A percentile compares a stretch with the other conserved stretches of the same genome.
phyloP scores from a whole-genome alignment of 2,113 vertebrate species.

The Caloenas nicobarica region DNA sequence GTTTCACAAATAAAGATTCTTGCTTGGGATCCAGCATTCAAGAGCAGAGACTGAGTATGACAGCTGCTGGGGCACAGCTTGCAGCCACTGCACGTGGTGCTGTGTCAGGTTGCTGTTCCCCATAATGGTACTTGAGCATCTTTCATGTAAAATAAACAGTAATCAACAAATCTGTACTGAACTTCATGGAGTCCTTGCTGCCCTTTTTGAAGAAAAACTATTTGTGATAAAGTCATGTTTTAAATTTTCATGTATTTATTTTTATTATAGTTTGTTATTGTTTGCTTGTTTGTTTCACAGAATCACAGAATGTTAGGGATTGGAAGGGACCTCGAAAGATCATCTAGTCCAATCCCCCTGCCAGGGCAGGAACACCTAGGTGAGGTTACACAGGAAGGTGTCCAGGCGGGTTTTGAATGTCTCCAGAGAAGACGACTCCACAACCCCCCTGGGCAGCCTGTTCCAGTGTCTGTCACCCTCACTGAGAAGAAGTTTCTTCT shows the following conservation, averaged over 20 bases:
- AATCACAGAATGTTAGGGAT: too few species aligned
- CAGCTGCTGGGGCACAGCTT: not conserved
- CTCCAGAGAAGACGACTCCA: too few species aligned
- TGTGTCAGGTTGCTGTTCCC: not conserved
- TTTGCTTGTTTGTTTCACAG: too few species aligned
- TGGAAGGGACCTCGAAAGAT: too few species aligned
- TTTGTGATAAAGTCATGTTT: not conserved
- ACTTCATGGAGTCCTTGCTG: not conserved
- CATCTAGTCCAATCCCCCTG: too few species aligned
- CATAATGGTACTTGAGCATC: not conserved
- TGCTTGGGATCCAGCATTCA: not conserved
- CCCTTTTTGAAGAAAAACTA: not conserved
- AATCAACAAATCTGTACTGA: not conserved
- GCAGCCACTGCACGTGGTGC: accelerated
- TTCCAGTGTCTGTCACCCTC: too few species aligned
- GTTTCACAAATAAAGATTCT: not conserved
- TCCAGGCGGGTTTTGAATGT: too few species aligned
- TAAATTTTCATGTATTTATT: not conserved
- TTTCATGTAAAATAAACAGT: not conserved
- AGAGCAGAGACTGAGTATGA: not conserved
- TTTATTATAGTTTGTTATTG: not conserved
- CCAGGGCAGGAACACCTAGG: too few species aligned
- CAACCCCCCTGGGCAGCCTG: too few species aligned
- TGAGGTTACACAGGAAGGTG: too few species aligned
- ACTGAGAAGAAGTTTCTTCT: too few species aligned